Evolutionary conservation across 2,888 invertebrate genomes (phyloP).

Genomic region (Unio pictorum): DNA sequence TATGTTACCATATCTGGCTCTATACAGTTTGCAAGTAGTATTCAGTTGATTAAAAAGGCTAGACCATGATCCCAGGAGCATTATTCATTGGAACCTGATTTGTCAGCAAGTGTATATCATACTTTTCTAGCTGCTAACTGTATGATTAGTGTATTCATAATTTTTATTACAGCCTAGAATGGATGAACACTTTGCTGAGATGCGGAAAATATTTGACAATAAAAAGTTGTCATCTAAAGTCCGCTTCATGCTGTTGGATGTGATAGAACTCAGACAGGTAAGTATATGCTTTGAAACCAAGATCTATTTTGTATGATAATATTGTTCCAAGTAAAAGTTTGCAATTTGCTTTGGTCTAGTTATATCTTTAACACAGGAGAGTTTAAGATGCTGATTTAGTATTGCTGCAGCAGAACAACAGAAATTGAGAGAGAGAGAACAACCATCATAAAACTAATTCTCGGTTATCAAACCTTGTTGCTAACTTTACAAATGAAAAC

Average conservation of each 20-base stretch:
- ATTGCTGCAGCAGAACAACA: conserved; percentile 87
- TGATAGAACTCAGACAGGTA: conserved; percentile 83
- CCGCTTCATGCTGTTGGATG: conserved; percentile 87
- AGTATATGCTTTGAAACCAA: too few species aligned
- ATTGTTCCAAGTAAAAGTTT: too few species aligned
- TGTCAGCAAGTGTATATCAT: too few species aligned
- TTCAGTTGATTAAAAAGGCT: too few species aligned
- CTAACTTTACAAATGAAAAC: conserved; percentile 31
- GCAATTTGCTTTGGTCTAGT: too few species aligned
- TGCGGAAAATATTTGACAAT: conserved; percentile 78
- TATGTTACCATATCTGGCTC: too few species aligned
- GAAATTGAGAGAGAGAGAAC: conserved; percentile 26
- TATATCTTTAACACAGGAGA: too few species aligned
- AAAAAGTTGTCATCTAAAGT: conserved; percentile 76
- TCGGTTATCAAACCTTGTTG: conserved; percentile 13
- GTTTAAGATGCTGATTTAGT: conserved; percentile 83
- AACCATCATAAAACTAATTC: conserved; percentile 60
- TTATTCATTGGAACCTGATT: too few species aligned
- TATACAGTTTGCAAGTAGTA: too few species aligned
- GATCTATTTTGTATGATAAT: too few species aligned
- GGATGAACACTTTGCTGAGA: conserved; percentile 69
- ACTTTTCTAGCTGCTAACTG: too few species aligned
- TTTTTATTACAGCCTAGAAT: conserved; percentile 57
- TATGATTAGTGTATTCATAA: background rate
- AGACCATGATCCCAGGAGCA: too few species aligned